Percentiles rank a stretch among this genome's conserved stretches.
Conservation (phyloP, 2,113 vertebrate species). For the Zapus hudsonius region DNA sequence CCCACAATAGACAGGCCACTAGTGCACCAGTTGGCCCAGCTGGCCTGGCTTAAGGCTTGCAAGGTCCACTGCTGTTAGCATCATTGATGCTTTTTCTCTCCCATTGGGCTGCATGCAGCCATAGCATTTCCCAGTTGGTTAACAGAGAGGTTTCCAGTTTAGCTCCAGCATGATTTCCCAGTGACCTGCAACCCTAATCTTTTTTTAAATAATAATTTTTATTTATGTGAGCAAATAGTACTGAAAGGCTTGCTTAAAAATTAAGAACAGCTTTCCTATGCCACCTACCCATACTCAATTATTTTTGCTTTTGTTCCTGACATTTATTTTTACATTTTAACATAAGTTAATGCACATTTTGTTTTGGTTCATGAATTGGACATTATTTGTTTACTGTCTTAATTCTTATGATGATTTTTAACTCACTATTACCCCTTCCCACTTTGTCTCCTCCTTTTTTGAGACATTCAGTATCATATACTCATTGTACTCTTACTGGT, state of each 20-base stretch:
- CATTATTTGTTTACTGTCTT: not conserved
- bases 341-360: not conserved
- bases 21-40: too few species aligned
- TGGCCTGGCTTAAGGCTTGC: too few species aligned
- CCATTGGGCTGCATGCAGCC: too few species aligned
- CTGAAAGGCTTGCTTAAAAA: not conserved
- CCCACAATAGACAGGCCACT: too few species aligned
- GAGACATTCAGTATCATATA: slow-evolving; percentile 38
- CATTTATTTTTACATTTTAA: slow-evolving; percentile 46
- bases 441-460: slow-evolving; percentile 2
- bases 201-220: slow-evolving; percentile 46
- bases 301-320: slow-evolving; percentile 36
- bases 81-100: too few species aligned
- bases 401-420: slow-evolving; percentile 15
- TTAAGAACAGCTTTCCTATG: not conserved
- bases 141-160: too few species aligned
- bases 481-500: slow-evolving; percentile 28
- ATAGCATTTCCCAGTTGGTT: too few species aligned
- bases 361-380: slow-evolving; percentile 22
- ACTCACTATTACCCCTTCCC: not conserved
- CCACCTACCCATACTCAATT: not conserved
- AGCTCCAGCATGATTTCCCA: too few species aligned
- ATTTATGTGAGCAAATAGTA: not conserved
- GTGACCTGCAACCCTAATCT: too few species aligned
- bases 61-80: too few species aligned